Base-by-base conservation (phyloP, 2,888 invertebrate species). In the Melinopterus prodromus region DNA sequence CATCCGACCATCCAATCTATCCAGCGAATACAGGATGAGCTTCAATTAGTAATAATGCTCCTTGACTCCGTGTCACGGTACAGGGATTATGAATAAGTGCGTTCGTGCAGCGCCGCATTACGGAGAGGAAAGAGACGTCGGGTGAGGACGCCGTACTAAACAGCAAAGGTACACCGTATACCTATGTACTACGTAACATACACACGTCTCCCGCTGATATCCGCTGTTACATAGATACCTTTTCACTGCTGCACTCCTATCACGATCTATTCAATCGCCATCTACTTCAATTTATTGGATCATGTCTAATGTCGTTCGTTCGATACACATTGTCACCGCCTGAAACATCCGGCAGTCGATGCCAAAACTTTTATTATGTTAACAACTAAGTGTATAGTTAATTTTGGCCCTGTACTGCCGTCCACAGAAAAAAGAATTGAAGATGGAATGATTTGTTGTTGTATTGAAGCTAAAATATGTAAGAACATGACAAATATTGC, bases 41-140 rank as follows among this genome's bases (percentile, higher is more conserved):
- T 88, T 88, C 87, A 88, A 88, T 88, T 87, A 87, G 87, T 87
- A 87, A 86, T 87, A 86, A 86, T 86, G 86, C 87, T 86, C 85
- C 86, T 87, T 86, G 86, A 86, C 86, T 86, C 86, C 84, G 77
- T 84, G 84, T 86, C 84, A 86, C 84, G 85, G 81, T 82, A 82
- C 83, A 80, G 71, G 82, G 80, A 77, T 80, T 80, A 81, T 80
- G 84, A 84, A 84, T 84, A 82, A 79, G 82, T 75, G 79, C 78
- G 78, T 78, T 81, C 81, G 79, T 79, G 79, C 81, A 78, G 74
- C 36, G 35, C 37, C 35, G 74, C 26, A 74, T 53, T 53, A 53
- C 53, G 53, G 53, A 2, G 12, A 12, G 53, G 53, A 53, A 53
- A 53, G 53, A 53, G 53, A 53, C 53, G 5, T 12, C 53, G 53